Evolutionary conservation across 1,140 invertebrate species (phyloP).

Genomic region (Ditylenchus dipsaci): DNA sequence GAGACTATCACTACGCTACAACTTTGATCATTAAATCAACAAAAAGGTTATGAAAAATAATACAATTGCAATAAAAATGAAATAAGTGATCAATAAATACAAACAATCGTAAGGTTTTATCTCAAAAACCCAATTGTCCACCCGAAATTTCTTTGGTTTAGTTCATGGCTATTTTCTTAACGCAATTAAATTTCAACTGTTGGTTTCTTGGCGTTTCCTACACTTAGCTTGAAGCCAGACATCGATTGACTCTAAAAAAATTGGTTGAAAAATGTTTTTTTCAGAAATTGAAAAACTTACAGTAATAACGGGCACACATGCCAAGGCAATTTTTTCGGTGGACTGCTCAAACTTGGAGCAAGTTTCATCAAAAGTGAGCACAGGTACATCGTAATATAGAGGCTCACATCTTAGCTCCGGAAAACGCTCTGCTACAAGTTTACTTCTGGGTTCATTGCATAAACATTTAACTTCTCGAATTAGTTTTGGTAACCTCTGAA

Average conservation of each 20-base stretch:
- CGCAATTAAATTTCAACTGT: background rate
- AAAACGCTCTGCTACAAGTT: background rate
- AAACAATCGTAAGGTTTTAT: background rate
- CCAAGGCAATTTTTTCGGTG: conserved; percentile 6
- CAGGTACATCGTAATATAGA: conserved; percentile 18
- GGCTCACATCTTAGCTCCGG: conserved; percentile 14
- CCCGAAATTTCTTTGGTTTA: background rate
- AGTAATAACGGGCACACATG: conserved; percentile 13
- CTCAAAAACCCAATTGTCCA: no score
- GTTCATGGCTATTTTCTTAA: no score
- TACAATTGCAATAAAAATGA: background rate
- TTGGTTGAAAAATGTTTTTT: background rate
- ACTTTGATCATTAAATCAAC: no score
- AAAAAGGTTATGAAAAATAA: background rate
- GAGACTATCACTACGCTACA: no score
- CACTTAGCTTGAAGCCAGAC: background rate
- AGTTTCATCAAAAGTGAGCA: conserved; percentile 15
- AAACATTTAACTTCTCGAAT: conserved; percentile 19
- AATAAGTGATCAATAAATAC: background rate
- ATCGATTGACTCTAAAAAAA: conserved; percentile 5
- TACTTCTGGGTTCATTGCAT: conserved; percentile 5
- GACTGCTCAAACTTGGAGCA: conserved; percentile 3
- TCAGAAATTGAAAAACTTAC: background rate
- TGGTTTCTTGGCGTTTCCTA: background rate
- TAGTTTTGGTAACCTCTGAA: conserved; percentile 3